phyloP scores from a whole-genome alignment of 2,797 vertebrate genomes.

The Erpetoichthys calabaricus region DNA sequence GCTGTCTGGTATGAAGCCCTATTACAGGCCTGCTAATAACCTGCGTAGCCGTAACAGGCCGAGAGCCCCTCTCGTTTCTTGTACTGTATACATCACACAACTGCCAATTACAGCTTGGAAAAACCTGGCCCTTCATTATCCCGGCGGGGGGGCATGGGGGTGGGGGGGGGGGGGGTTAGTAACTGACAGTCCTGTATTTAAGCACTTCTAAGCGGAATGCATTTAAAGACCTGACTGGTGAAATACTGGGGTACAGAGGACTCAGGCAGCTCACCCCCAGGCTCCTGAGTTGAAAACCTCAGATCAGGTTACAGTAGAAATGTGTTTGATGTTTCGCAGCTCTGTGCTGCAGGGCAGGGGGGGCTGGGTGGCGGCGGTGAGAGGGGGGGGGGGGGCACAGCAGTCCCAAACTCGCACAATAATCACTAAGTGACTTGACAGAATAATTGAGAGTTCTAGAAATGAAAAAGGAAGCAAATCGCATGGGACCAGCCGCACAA shows the following conservation, averaged over 20 bases:
- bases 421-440: slow-evolving; percentile 22
- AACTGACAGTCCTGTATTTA: no score
- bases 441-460: slow-evolving; percentile 32
- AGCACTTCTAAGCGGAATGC: no score
- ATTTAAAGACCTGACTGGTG: no score
- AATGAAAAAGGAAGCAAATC: slow-evolving; percentile 35
- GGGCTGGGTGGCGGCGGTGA: not conserved
- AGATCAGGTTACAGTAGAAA: not conserved
- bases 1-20: slow-evolving; percentile 17
- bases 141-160: no score
- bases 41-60: slow-evolving; percentile 14
- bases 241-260: no score
- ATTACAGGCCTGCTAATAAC: slow-evolving; percentile 5
- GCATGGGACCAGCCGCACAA: slow-evolving; percentile 16
- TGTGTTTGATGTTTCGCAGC: not conserved
- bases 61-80: slow-evolving; percentile 14
- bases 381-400: not conserved
- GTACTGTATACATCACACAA: no score
- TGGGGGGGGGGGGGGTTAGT: no score
- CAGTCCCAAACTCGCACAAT: not conserved
- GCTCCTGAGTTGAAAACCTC: not conserved
- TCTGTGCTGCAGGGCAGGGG: not conserved
- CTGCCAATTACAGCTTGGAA: no score
- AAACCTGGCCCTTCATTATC: no score
- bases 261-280: no score